Evolutionary conservation across 2,888 invertebrate genomes (phyloP).

Genomic region (Stenodera caucasica): DNA sequence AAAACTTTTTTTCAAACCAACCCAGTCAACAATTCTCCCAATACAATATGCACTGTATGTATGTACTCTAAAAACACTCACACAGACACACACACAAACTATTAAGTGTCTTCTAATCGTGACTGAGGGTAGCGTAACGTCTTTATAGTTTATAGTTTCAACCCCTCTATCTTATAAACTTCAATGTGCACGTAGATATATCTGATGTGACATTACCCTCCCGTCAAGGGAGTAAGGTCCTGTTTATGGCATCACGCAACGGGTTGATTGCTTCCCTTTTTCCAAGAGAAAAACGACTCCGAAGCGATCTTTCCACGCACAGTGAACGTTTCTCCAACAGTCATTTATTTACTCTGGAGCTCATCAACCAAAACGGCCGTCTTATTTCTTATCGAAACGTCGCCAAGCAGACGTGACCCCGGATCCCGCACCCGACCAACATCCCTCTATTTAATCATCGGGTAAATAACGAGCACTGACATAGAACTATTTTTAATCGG

Average conservation of each 20-base stretch:
- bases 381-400: conserved; percentile 33
- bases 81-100: not conserved
- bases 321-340: conserved; percentile 40
- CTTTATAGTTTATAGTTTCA: conserved; percentile 18
- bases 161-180: conserved; percentile 13
- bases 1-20: conserved; percentile 17
- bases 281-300: conserved; percentile 40
- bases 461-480: too few species aligned
- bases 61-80: too few species aligned
- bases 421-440: too few species aligned
- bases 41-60: not conserved
- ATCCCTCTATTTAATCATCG: too few species aligned
- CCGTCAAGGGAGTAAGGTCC: conserved; percentile 37
- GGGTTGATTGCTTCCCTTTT: conserved; percentile 54
- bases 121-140: conserved; percentile 15
- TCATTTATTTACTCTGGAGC: conserved; percentile 52
- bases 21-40: not conserved
- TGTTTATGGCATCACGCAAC: conserved; percentile 56
- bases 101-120: not conserved
- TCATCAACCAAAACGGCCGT: conserved; percentile 51
- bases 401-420: not conserved
- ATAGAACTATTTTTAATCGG: too few species aligned
- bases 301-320: conserved; percentile 39
- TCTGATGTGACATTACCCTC: conserved; percentile 37
- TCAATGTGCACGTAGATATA: conserved; percentile 33